A percentile compares a stretch with the other conserved stretches of the same genome.
Conservation (phyloP, 92 coral and sea anemone species). For the Heteractis magnifica region DNA sequence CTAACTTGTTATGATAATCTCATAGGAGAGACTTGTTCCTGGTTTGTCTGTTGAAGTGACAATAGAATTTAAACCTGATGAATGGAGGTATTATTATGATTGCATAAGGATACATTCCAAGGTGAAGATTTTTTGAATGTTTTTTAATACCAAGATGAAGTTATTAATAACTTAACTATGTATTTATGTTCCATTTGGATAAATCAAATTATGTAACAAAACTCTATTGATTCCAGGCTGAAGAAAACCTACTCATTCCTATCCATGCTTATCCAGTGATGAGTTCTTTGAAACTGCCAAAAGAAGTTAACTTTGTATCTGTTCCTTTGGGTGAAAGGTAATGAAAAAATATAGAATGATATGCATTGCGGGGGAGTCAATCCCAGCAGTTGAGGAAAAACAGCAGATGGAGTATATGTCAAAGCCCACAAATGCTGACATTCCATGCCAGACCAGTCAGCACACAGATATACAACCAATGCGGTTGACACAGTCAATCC, state of each 20-base stretch:
- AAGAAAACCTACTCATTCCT: slow-evolving; percentile 87
- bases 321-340: slow-evolving; percentile 90
- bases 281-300: slow-evolving; percentile 81
- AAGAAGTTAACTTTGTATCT: slow-evolving; percentile 81
- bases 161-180: no score
- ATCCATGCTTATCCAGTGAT: slow-evolving; percentile 95
- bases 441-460: no score
- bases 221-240: slow-evolving; percentile 52
- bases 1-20: not conserved
- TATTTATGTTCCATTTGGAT: not conserved
- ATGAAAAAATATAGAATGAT: not conserved
- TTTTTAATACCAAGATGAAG: no score
- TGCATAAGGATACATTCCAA: slow-evolving; percentile 94
- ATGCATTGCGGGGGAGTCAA: not conserved
- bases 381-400: no score
- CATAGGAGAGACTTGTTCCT: slow-evolving; percentile 91
- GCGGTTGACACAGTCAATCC: no score
- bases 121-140: slow-evolving; percentile 36
- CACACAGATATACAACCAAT: no score
- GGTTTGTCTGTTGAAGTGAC: slow-evolving; percentile 88
- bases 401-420: no score
- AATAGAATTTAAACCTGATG: slow-evolving; percentile 90
- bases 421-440: no score
- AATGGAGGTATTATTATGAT: slow-evolving; percentile 94
- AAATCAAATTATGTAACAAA: not conserved